Percentiles rank a stretch among this genome's conserved stretches.
Conservation (phyloP, 2,113 vertebrate species). For the Cyanoramphus novaezelandiae region DNA sequence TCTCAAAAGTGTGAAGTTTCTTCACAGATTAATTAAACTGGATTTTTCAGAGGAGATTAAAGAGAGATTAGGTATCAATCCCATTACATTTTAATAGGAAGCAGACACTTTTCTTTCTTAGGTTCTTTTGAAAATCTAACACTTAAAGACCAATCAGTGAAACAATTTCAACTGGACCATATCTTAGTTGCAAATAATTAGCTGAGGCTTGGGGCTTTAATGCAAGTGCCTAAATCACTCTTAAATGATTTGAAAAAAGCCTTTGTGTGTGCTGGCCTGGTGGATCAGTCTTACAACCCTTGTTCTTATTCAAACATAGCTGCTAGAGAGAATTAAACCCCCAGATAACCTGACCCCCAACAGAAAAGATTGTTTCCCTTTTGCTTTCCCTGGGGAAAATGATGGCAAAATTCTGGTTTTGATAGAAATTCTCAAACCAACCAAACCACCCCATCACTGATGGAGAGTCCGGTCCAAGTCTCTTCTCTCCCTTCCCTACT, state of each 20-base stretch:
- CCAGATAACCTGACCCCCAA: neutral
- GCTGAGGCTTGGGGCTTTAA: neutral
- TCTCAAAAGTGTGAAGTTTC: neutral
- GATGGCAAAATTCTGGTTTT: neutral
- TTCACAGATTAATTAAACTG: neutral
- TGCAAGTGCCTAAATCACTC: neutral
- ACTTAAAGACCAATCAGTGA: neutral
- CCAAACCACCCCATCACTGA: neutral
- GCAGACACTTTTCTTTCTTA: neutral
- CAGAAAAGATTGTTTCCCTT: neutral
- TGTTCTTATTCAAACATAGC: neutral
- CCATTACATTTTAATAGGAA: constrained; percentile 16
- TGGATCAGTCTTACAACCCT: neutral
- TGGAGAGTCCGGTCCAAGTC: neutral
- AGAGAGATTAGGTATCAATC: constrained; percentile 19
- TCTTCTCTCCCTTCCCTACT: neutral
- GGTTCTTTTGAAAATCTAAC: constrained; percentile 25
- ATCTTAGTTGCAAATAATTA: constrained; percentile 16
- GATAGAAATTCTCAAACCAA: neutral
- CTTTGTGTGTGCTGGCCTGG: neutral
- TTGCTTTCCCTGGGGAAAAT: neutral
- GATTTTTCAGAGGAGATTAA: constrained; percentile 8
- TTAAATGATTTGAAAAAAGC: neutral
- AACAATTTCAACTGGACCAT: constrained; percentile 11
- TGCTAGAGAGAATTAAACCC: neutral